Conservation (phyloP, 1,140 invertebrate species). For the Diabrotica virgifera region DNA sequence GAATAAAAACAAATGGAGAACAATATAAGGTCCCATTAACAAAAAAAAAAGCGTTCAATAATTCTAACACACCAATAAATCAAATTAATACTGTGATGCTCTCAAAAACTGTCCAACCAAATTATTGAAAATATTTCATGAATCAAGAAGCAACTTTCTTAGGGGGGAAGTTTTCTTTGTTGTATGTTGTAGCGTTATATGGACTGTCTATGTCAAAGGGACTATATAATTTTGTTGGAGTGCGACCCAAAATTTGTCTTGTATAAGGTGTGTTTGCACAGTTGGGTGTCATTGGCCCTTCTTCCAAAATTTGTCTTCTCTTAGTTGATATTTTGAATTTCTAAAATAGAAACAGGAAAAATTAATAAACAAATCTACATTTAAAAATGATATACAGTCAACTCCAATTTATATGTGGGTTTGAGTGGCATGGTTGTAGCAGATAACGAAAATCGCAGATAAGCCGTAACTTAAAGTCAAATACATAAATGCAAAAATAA, state of each 20-base stretch:
- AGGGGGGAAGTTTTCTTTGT: constrained; percentile 39
- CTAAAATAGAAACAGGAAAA: constrained; percentile 31
- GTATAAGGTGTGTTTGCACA: constrained; percentile 52
- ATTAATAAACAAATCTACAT: constrained; percentile 20
- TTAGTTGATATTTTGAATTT: constrained; percentile 56
- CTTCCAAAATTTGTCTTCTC: constrained; percentile 56
- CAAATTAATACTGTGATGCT: no score
- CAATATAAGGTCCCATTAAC: no score
- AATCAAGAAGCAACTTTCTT: neutral
- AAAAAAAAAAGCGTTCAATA: no score
- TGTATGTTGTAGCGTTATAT: constrained; percentile 29
- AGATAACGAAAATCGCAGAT: no score
- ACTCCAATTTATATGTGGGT: no score
- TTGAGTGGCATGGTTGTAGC: no score
- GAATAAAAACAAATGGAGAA: no score
- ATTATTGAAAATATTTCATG: no score
- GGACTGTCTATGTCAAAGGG: constrained; percentile 64
- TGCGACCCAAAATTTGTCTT: constrained; percentile 56
- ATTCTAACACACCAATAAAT: no score
- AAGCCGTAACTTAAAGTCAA: no score
- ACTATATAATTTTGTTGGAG: constrained; percentile 63
- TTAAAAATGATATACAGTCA: constrained; percentile 6
- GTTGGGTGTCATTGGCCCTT: constrained; percentile 53
- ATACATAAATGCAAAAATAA: no score
- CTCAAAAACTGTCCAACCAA: no score